Percentiles rank a stretch among this genome's conserved stretches.
Evolutionary conservation across 2,888 invertebrate genomes (phyloP).

Genomic region (Unio delphinus): DNA sequence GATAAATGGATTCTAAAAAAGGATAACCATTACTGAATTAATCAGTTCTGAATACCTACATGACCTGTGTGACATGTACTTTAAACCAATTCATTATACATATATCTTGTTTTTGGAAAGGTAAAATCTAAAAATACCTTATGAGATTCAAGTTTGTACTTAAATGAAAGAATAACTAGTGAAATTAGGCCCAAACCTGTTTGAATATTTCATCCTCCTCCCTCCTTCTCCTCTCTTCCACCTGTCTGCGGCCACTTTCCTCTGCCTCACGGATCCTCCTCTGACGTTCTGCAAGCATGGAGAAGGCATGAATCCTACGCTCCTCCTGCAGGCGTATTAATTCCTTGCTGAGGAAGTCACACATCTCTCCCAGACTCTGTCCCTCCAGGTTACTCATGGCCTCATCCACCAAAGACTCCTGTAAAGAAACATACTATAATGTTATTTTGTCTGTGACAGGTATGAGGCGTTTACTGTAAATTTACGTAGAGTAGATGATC

Average conservation of each 20-base stretch:
- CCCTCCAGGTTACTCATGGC: slow-evolving; percentile 82
- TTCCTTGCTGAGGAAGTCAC: slow-evolving; percentile 86
- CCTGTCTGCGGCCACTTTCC: slow-evolving; percentile 85
- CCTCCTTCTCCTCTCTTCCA: slow-evolving; percentile 80
- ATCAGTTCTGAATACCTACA: too few relatives aligned
- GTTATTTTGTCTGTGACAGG: too few relatives aligned
- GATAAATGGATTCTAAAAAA: too few relatives aligned
- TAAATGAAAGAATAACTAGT: neutral
- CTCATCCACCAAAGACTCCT: slow-evolving; percentile 74
- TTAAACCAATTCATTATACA: too few relatives aligned
- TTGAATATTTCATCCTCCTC: slow-evolving; percentile 88
- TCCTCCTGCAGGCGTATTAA: slow-evolving; percentile 83
- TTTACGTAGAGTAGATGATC: too few relatives aligned
- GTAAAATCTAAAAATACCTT: too few relatives aligned
- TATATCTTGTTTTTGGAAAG: too few relatives aligned
- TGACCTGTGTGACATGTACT: too few relatives aligned
- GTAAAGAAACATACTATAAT: slow-evolving; percentile 4
- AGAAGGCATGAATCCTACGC: slow-evolving; percentile 83
- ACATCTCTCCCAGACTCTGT: slow-evolving; percentile 80
- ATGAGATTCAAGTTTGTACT: too few relatives aligned
- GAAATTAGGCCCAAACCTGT: slow-evolving; percentile 71
- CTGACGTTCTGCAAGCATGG: slow-evolving; percentile 84
- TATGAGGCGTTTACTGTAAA: too few relatives aligned
- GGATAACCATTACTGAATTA: too few relatives aligned
- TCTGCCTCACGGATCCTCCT: slow-evolving; percentile 84